Evolutionary conservation across 2,797 vertebrate genomes (phyloP), one percentile per base, ranked within the genome.

Genomic region (Rallus crepitans): DNA sequence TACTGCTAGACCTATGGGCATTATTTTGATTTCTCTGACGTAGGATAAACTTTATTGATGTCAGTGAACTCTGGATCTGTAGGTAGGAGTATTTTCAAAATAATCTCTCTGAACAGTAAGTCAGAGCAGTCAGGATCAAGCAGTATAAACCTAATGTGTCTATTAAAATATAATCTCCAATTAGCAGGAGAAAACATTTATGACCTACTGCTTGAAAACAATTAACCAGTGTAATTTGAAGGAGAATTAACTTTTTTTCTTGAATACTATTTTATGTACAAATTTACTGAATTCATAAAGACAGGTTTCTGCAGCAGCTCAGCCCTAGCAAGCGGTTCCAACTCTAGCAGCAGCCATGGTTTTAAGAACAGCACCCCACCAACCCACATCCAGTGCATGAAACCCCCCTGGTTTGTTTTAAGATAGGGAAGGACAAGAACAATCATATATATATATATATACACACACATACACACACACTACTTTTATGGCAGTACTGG

Each of bases 11-110:
- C 52, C 55, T 77, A 5, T n/a, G 9, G 60, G 37, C 2, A 0
- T 66, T 90, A 70, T 82, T 94, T 77, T 73, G 70, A 61, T 93
- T 87, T 95, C 68, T 85, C 53, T 82, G 57, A 78, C 60, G 53
- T 2, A 68, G 56, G n/a, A 80, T 85, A 92, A 89, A 85, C 45
- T 52, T 90, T 56, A 72, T 20, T 66, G 64, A 87, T 87, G 71
- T 81, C 71, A 31, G 40, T 85, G 82, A 89, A 87, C 84, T 64
- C 68, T 82, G 53, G 93, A 77, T 27, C 25, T 48, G 25, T 33
- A 77, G 7, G 35, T 37, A 52, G 37, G 35, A 66, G 31, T 70
- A 68, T 91, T 91, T 80, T 77, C 75, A 80, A 78, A 87, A 89
- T 48, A 76, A 72, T 61, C 23, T 81, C 45, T 61, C 45, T 50